These are phyloP conservation scores for Cheilosia urbana DNA, from an alignment of 2,888 invertebrate genomes.

Conservation along the genomic window DNA sequence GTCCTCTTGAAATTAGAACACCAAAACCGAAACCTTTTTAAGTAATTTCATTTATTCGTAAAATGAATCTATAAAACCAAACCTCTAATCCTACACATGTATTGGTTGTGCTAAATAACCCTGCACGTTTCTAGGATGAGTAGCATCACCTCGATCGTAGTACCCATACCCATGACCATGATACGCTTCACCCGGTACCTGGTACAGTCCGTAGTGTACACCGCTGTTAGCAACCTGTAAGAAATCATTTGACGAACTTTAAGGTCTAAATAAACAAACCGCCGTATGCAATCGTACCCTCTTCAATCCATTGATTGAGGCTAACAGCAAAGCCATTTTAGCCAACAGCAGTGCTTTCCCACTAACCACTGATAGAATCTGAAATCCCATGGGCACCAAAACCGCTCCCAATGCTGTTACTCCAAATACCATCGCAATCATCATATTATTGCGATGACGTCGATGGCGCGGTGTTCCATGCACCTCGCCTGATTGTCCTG, in stretches of 20 bases:
- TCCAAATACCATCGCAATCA: constrained; percentile 92
- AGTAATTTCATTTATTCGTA: background rate
- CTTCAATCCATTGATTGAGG: constrained; percentile 92
- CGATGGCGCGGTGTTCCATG: constrained; percentile 83
- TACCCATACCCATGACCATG: constrained; percentile 78
- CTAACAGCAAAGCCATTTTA: constrained; percentile 91
- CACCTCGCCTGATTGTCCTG: constrained; percentile 12
- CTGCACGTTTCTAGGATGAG: constrained; percentile 80
- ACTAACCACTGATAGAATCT: constrained; percentile 91
- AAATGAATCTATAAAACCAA: background rate
- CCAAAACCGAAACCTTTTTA: background rate
- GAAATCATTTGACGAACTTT: constrained; percentile 83
- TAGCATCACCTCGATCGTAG: constrained; percentile 81
- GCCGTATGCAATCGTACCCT: constrained; percentile 84
- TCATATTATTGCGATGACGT: constrained; percentile 87
- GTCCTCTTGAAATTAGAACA: no score
- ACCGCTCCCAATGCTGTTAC: constrained; percentile 90
- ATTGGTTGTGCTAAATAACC: constrained; percentile 77
- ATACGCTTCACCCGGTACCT: constrained; percentile 84
- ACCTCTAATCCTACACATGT: constrained; percentile 24
- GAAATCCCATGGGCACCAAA: constrained; percentile 92
- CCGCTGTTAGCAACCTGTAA: constrained; percentile 89
- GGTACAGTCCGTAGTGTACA: constrained; percentile 90
- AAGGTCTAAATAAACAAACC: constrained; percentile 44
- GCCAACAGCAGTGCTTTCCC: constrained; percentile 92